Percentiles rank a stretch among this genome's conserved stretches.
phyloP scores from a whole-genome alignment of 2,113 vertebrate genomes.

The Petrocephalus zakoni region DNA sequence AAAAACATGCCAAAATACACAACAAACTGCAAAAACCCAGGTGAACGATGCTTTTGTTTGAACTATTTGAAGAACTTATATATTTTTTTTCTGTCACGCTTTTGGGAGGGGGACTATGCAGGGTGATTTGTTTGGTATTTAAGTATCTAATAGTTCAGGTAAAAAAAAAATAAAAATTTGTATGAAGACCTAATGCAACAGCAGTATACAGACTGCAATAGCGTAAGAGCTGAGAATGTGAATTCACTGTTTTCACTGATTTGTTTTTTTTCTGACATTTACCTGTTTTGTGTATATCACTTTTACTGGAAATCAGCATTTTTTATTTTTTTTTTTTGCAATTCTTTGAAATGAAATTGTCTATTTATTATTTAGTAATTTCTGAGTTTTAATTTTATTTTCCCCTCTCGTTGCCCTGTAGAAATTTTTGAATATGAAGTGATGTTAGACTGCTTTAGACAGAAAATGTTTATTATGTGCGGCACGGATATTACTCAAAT shows the following conservation, averaged over 20 bases:
- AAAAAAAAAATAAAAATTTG: constrained; percentile 9
- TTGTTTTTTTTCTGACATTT: neutral
- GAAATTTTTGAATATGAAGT: neutral
- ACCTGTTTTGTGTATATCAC: neutral
- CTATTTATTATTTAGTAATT: constrained; percentile 17
- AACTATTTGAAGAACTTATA: neutral
- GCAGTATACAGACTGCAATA: neutral
- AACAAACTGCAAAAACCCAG: constrained; percentile 5
- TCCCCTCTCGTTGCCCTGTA: neutral
- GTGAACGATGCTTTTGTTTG: neutral
- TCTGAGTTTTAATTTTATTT: constrained; percentile 2
- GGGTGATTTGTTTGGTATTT: constrained; percentile 16
- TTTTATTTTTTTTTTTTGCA: constrained; percentile 5
- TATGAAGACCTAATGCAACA: neutral
- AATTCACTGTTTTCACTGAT: neutral
- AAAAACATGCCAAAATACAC: constrained; percentile 12
- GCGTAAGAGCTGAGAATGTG: neutral
- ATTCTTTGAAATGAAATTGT: constrained; percentile 13
- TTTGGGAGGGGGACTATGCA: constrained; percentile 8
- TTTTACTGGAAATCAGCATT: neutral
- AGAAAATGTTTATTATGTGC: constrained; percentile 3
- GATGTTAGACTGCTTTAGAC: constrained; percentile 14
- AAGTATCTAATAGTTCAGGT: constrained; percentile 19
- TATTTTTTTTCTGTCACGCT: neutral
- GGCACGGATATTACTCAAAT: neutral